Percentiles rank a stretch among this genome's conserved stretches.
phyloP scores from a whole-genome alignment of 64 coral and sea anemone genomes.

The Montipora foliosa region DNA sequence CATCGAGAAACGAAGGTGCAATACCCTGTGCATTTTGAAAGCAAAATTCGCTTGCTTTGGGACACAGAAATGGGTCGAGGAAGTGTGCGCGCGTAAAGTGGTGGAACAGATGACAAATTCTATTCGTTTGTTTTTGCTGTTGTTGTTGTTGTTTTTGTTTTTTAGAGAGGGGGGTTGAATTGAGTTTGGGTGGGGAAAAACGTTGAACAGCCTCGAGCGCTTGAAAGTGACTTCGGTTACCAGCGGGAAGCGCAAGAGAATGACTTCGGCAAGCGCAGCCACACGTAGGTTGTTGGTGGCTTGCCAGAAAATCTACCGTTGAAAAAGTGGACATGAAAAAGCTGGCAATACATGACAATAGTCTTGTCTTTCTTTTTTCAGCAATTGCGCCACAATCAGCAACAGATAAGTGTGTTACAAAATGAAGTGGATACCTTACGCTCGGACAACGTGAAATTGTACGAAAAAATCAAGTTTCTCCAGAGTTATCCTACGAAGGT shows the following conservation, averaged over 20 bases:
- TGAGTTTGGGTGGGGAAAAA: too few species aligned
- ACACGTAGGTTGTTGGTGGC: too few species aligned
- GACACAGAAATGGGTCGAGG: too few species aligned
- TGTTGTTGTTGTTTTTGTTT: too few species aligned
- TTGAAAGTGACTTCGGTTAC: not conserved
- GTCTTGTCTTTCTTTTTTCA: conserved; percentile 5
- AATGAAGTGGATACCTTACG: conserved; percentile 96
- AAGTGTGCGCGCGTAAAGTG: too few species aligned
- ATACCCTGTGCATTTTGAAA: too few species aligned
- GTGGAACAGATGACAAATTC: too few species aligned
- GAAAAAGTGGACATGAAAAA: not conserved
- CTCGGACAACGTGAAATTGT: conserved; percentile 97
- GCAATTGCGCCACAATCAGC: conserved; percentile 97
- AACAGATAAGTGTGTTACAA: conserved; percentile 89
- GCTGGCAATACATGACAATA: not conserved
- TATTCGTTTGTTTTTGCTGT: too few species aligned
- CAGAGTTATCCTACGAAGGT: conserved; percentile 96
- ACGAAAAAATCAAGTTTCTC: conserved; percentile 98
- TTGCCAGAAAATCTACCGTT: not conserved
- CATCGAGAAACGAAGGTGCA: too few species aligned
- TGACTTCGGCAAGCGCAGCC: not conserved
- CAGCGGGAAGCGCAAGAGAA: not conserved
- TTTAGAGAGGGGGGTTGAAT: too few species aligned
- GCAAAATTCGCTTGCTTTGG: too few species aligned
- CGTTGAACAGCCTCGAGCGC: too few species aligned